These are phyloP conservation scores for Cnemophilus loriae DNA, from an alignment of 2,113 vertebrate genomes.

Conservation along the genomic window DNA sequence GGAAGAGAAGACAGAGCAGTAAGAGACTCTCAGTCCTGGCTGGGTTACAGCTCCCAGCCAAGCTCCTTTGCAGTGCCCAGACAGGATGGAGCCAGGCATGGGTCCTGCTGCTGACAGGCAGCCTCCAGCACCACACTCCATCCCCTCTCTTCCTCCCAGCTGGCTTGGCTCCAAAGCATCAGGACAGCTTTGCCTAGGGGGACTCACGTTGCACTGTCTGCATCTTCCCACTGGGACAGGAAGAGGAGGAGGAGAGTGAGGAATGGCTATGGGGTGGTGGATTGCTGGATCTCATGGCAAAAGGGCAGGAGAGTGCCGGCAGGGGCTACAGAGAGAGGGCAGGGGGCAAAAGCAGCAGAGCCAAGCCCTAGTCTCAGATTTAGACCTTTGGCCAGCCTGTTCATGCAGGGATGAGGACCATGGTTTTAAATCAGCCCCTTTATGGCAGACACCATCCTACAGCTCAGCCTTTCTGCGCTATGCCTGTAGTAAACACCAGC, in stretches of 20 bases:
- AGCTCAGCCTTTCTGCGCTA: background rate
- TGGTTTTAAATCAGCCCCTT: background rate
- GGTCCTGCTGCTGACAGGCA: background rate
- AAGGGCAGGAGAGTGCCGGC: background rate
- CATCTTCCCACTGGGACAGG: background rate
- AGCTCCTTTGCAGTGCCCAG: background rate
- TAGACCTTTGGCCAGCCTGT: background rate
- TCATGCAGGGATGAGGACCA: background rate
- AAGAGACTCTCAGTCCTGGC: background rate
- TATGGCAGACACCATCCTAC: background rate
- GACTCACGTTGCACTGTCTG: background rate
- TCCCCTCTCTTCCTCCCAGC: background rate
- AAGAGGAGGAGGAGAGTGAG: background rate
- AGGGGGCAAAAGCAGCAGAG: background rate
- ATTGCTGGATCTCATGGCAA: background rate
- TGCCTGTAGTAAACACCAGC: background rate
- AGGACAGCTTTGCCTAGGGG: background rate
- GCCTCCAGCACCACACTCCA: background rate
- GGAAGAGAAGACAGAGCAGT: background rate
- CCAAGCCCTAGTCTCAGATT: background rate
- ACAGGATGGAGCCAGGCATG: background rate
- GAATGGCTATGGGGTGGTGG: fast-evolving
- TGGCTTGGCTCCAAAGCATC: background rate
- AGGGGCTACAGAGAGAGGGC: background rate
- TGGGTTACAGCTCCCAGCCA: background rate